Evolutionary conservation across 2,888 invertebrate species (phyloP), one percentile per base, ranked within the genome.

Genomic region (Limnephilus lunatus): DNA sequence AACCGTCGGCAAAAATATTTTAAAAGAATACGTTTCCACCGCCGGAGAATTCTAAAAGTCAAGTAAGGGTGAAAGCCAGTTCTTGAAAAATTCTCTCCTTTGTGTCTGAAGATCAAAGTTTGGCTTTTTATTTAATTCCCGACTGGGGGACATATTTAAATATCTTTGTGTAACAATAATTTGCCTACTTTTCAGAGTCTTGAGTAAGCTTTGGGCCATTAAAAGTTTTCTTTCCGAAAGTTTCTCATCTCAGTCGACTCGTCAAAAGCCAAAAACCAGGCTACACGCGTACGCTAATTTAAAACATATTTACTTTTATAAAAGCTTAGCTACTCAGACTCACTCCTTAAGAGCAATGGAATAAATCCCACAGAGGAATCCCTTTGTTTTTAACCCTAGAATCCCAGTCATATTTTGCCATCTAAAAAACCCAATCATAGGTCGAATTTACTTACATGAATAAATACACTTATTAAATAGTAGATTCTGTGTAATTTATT

Each of bases 101-200:
- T 89, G 88, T 89, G 88, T 89, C 88, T 89, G 35, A 81, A 81
- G 81, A 89, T 89, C 88, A 89, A 89, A 89, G 88, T 89, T 80
- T 25, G n/a, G 35, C 35, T 89, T 89, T 89, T 89, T 89, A 89
- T 89, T 89, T 89, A 89, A 89, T 89, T 89, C 80, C 81, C 35
- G 35, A 68, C 32, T 81, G 80, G 88, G 81, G 35, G 88, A 89
- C 88, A 89, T 89, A 89, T 89, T 89, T 89, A 89, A 89, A 89
- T 89, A 81, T 89, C 88, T 89, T 80, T 89, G 88, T 89, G 39
- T 89, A 80, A 89, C 68, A 89, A 89, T 89, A 89, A 89, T 89
- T 89, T 25, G 32, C 80, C 68, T 35, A 53, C 48, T 32, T 35
- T 32, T n/a, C 32, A 35, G 25, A 88, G n/a, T 89, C 88, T 89